Evolutionary conservation across 1,140 invertebrate species (phyloP).

Genomic region (Hypsibius dujardini): DNA sequence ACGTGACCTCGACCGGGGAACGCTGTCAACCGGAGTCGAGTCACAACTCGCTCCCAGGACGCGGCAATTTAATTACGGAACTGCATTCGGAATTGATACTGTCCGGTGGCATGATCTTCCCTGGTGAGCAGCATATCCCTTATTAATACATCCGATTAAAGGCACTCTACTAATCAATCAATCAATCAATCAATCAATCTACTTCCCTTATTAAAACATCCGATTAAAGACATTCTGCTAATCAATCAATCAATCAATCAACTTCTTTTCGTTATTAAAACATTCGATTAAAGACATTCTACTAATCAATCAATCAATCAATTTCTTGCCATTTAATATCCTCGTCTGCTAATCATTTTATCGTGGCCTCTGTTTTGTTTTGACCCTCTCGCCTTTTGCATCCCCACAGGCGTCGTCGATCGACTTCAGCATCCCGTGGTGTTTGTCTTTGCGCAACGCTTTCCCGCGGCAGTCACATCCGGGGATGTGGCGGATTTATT

Average conservation of each 20-base stretch:
- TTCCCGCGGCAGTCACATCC: neutral
- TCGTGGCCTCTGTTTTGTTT: too few relatives aligned
- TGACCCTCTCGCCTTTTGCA: neutral
- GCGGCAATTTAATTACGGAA: conserved; percentile 4
- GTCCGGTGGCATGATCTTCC: neutral
- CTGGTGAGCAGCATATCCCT: neutral
- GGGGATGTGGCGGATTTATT: neutral
- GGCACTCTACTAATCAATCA: too few relatives aligned
- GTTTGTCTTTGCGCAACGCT: neutral
- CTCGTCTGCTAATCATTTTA: neutral
- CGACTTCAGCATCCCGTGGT: neutral
- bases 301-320: too few relatives aligned
- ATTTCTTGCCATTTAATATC: neutral
- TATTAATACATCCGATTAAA: neutral
- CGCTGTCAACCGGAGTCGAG: too few relatives aligned
- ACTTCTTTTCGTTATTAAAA: too few relatives aligned
- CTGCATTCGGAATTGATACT: neutral
- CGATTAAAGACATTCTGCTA: too few relatives aligned
- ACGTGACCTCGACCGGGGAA: too few relatives aligned
- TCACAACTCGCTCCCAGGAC: neutral
- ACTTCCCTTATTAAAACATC: too few relatives aligned
- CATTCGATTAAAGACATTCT: too few relatives aligned
- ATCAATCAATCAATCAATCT: too few relatives aligned
- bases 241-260: too few relatives aligned
- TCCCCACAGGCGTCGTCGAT: neutral